Conservation (phyloP, 2,797 vertebrate species). For the Graptemys geographica region DNA sequence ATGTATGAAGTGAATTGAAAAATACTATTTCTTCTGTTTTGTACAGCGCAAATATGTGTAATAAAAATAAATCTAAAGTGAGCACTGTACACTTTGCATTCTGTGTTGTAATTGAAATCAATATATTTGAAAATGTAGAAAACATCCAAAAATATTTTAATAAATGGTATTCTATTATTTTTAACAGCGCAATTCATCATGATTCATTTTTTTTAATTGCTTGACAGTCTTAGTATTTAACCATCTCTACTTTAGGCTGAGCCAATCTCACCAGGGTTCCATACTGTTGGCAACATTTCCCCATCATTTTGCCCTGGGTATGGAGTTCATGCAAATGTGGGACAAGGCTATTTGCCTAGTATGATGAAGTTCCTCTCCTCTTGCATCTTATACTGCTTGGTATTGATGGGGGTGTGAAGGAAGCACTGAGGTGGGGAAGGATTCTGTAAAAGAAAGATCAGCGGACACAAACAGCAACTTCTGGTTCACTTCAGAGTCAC, state of each 20-base stretch:
- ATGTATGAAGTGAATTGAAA: no score
- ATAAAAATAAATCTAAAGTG: no score
- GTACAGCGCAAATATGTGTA: no score
- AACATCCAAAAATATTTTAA: no score
- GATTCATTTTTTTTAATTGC: no score
- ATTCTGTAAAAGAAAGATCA: not conserved
- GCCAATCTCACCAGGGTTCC: not conserved
- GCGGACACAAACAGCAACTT: rapidly evolving
- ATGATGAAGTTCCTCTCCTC: not conserved
- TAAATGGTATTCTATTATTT: no score
- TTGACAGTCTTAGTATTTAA: not conserved
- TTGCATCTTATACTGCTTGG: rapidly evolving
- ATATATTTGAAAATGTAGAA: no score
- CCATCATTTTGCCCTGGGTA: not conserved
- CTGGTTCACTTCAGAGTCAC: not conserved
- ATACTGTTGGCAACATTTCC: not conserved
- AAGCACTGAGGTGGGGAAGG: rapidly evolving
- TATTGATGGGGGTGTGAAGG: not conserved
- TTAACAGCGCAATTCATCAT: no score
- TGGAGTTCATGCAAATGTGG: not conserved
- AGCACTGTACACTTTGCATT: no score
- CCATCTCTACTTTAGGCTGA: not conserved
- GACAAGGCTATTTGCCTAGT: not conserved
- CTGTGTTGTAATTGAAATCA: no score
- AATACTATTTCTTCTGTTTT: no score